These are phyloP conservation scores for Coracias cyanogaster DNA, from an alignment of 2,797 vertebrate species.

Conservation along the genomic window DNA sequence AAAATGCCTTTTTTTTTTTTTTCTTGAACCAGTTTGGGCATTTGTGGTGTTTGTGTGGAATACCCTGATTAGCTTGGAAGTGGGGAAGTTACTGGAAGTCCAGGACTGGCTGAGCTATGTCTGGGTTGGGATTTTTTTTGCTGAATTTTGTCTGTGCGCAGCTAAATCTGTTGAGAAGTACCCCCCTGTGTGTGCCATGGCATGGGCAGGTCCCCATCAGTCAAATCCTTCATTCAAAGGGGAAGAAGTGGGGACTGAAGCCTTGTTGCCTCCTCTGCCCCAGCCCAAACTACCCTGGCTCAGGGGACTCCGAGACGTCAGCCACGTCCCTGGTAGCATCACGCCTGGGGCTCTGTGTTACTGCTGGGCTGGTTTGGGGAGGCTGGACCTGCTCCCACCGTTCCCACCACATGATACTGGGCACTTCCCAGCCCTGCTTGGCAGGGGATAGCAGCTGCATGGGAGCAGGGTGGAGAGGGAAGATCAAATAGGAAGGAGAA, in stretches of 20 bases:
- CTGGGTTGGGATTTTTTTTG: not conserved
- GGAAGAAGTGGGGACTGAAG: not conserved
- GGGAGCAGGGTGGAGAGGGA: not conserved
- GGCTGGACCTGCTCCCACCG: not conserved
- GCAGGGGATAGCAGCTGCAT: not conserved
- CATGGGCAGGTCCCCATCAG: not conserved
- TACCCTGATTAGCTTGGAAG: not conserved
- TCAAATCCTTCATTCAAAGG: not conserved
- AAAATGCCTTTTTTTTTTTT: not conserved
- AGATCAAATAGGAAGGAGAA: not conserved
- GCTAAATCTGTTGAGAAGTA: not conserved
- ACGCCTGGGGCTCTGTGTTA: accelerated
- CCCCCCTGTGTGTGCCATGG: not conserved
- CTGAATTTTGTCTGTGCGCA: not conserved
- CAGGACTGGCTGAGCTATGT: not conserved
- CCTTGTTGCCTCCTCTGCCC: not conserved
- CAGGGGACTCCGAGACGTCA: not conserved
- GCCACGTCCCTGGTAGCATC: not conserved
- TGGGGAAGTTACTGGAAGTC: not conserved
- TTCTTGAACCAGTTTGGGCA: not conserved
- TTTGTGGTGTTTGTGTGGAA: not conserved
- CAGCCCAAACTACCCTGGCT: not conserved
- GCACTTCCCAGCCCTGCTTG: not conserved
- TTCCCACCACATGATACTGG: accelerated
- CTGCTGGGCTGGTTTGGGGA: not conserved